Evolutionary conservation across 1,140 invertebrate species (phyloP).

Genomic region (Penaeus japonicus): DNA sequence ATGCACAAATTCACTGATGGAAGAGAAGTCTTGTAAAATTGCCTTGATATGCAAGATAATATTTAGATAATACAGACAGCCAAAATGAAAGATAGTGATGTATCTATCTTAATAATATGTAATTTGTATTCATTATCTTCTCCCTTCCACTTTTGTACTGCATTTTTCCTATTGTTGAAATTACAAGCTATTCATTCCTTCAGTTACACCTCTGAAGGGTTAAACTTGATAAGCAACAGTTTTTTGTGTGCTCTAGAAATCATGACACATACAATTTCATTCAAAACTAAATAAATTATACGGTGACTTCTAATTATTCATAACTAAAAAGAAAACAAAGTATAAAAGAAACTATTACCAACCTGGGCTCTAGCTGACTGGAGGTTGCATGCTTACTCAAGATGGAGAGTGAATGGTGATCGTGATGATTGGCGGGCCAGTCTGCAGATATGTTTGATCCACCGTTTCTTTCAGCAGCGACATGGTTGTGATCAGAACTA

Average conservation of each 20-base stretch:
- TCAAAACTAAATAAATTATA: not conserved
- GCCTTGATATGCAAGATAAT: not conserved
- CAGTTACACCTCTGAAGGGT: too few species aligned
- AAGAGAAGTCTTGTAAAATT: not conserved
- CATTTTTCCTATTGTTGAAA: too few species aligned
- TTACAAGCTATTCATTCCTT: too few species aligned
- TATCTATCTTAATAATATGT: conserved; percentile 53
- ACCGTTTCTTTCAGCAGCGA: too few species aligned
- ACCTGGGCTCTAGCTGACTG: conserved; percentile 3
- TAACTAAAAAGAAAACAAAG: conserved; percentile 61
- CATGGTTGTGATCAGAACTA: too few species aligned
- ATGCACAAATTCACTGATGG: not conserved
- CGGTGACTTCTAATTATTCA: not conserved
- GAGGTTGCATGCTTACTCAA: conserved; percentile 23
- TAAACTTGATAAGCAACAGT: too few species aligned
- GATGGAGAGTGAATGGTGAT: conserved; percentile 44
- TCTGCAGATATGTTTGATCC: too few species aligned
- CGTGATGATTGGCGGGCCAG: too few species aligned
- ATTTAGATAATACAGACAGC: not conserved
- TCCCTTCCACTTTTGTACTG: too few species aligned
- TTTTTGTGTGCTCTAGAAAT: too few species aligned
- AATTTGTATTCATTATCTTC: conserved; percentile 62
- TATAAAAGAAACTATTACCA: too few species aligned
- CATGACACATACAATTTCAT: too few species aligned
- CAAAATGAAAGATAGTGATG: conserved; percentile 56